These are phyloP conservation scores for Dione juno DNA, from an alignment of 2,888 invertebrate species.

Conservation along the genomic window DNA sequence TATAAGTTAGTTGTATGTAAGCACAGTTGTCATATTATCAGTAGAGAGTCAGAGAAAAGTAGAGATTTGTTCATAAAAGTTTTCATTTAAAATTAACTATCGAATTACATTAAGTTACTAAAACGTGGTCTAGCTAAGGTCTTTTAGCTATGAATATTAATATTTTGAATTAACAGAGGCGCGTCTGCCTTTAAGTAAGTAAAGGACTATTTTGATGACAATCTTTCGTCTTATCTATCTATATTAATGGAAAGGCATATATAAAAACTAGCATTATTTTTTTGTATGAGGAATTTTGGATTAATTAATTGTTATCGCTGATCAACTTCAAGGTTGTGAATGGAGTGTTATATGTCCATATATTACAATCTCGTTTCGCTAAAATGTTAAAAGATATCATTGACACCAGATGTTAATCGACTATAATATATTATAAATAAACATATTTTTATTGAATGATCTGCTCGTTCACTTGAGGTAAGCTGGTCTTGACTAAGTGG, in stretches of 20 bases:
- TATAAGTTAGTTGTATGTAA: neutral
- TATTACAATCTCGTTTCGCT: constrained; percentile 36
- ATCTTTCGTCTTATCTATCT: constrained; percentile 6
- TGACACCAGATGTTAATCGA: constrained; percentile 42
- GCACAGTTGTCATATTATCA: neutral
- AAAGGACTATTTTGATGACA: constrained; percentile 11
- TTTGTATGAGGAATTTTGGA: constrained; percentile 21
- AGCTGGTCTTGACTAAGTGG: neutral
- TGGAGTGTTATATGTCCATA: constrained; percentile 35
- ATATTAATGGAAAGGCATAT: constrained; percentile 7
- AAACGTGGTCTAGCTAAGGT: constrained; percentile 44
- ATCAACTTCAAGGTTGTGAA: constrained; percentile 34
- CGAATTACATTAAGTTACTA: neutral
- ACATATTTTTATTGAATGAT: constrained; percentile 9
- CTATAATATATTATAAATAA: constrained; percentile 24
- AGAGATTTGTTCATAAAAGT: neutral
- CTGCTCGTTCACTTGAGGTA: neutral
- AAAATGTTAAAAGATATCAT: constrained; percentile 47
- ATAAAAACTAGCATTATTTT: constrained; percentile 23
- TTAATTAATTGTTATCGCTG: constrained; percentile 33
- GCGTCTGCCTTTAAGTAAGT: neutral
- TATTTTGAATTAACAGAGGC: constrained; percentile 13
- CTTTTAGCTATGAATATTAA: constrained; percentile 53
- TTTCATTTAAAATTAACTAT: neutral
- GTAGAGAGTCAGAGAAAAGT: neutral